Base-by-base conservation (phyloP, 2,888 invertebrate species). In the Lingula anatina region DNA sequence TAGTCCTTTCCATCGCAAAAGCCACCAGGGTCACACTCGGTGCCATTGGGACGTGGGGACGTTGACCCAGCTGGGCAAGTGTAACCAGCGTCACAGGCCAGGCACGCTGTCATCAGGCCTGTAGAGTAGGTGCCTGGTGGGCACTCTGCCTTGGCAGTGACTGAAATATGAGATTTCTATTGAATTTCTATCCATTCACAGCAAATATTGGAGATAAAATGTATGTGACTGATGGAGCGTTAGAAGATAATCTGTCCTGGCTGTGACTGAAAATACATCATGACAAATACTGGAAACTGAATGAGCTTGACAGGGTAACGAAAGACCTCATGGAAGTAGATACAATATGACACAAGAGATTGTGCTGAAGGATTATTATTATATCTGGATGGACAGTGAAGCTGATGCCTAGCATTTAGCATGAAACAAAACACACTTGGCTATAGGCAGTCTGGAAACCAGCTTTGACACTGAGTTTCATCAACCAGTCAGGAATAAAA, bases 1-100 rank as follows among this genome's bases (percentile, higher is more conserved):
- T 62, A 66, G 12, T 47, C 42, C 45, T 64, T 61, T 2, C 73
- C 73, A 51, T 73, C 72, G 56, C 73, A 73, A 59, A 61, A 71
- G 2, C 68, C 67, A 5, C 73, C 73, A 24, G 58, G 46, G 20
- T 60, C 54, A 55, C 73, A 73, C 5, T 59, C 50, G 21, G 60
- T 64, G 25, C 47, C 56, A 18, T 59, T 41, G 1, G 73, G 73
- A 3, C 57, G 47, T 7, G 66, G 61, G 12, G 55, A 62, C n/a
- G 63, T 64, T 0, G 71, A 70, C 3, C 60, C 60, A 48, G 64
- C 61, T 27, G 56, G 51, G 53, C 73, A 73, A 2, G 57, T 58
- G 56, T 63, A 73, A 1, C 73, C 73, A n/a, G 54, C 46, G 46
- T 62, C 49, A 60, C 73, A 73, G 0, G 54, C 49, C 2, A 23